Percentiles rank a stretch among this genome's conserved stretches.
These are phyloP conservation scores for Vireo altiloquus DNA, from an alignment of 2,113 vertebrate genomes.

Conservation along the genomic window DNA sequence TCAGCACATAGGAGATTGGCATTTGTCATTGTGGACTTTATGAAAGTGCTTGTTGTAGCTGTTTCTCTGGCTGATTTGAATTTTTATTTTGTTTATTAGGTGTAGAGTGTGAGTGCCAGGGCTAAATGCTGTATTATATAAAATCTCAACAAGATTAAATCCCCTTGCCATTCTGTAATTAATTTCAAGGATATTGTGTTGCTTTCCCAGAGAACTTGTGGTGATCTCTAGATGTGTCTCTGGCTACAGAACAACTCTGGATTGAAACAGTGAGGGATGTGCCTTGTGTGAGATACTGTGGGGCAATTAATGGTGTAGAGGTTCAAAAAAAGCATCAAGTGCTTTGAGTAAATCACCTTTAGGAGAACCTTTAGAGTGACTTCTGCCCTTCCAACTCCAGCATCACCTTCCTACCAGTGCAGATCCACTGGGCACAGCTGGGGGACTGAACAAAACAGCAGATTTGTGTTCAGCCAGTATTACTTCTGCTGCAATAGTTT, in stretches of 20 bases:
- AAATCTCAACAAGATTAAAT: conserved; percentile 32
- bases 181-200: conserved; percentile 45
- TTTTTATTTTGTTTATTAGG: conserved; percentile 59
- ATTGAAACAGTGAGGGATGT: background rate
- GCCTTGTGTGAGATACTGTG: background rate
- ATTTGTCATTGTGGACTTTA: conserved; percentile 38
- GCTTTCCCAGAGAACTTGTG: conserved; percentile 17
- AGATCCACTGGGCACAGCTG: background rate
- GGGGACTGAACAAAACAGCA: background rate
- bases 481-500: background rate
- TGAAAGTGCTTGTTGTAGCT: conserved; percentile 36
- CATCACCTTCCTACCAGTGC: background rate
- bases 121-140: conserved; percentile 22
- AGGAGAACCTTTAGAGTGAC: background rate
- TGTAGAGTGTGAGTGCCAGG: conserved; percentile 17
- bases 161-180: background rate
- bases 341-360: background rate
- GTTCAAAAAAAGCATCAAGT: background rate
- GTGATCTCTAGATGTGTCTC: background rate
- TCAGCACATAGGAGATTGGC: conserved; percentile 30
- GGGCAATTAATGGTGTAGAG: background rate
- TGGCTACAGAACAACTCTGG: background rate
- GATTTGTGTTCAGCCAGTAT: background rate
- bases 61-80: conserved; percentile 54
- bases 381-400: background rate